Conservation (phyloP, 2,888 invertebrate species). For the Byasa hedistus region DNA sequence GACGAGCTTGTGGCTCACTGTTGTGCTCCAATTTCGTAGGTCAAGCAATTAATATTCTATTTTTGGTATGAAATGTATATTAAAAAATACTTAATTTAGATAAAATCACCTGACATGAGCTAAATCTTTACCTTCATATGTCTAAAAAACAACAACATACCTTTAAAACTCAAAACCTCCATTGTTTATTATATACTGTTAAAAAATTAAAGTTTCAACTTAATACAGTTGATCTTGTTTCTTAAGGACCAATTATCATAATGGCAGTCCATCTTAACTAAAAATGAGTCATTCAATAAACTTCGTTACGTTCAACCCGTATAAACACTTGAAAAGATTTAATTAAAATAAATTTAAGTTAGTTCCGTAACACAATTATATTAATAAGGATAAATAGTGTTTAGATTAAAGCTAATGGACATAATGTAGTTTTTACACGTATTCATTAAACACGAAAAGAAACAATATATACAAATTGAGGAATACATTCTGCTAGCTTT, state of each 20-base stretch:
- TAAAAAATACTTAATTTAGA: neutral
- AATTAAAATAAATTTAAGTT: conserved; percentile 65
- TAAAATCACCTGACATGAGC: no score
- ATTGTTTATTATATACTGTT: no score
- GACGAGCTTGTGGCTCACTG: conserved; percentile 42
- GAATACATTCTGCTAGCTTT: no score
- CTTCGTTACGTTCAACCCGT: conserved; percentile 41
- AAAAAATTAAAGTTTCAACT: no score
- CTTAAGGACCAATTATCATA: no score
- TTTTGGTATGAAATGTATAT: conserved; percentile 37
- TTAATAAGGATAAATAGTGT: conserved; percentile 68
- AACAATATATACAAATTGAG: no score
- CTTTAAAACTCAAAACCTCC: no score
- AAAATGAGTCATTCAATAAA: conserved; percentile 20
- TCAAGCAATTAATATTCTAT: conserved; percentile 50
- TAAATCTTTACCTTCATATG: no score
- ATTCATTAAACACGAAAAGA: no score
- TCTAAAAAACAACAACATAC: no score
- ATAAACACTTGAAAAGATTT: conserved; percentile 50
- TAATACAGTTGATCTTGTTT: no score
- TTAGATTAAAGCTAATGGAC: conserved; percentile 47
- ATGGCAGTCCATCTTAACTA: no score
- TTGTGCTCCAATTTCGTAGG: conserved; percentile 63
- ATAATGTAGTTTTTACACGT: neutral
- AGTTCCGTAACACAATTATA: conserved; percentile 39